Conservation (phyloP, 2,113 vertebrate species). For the Petaurus breviceps region DNA sequence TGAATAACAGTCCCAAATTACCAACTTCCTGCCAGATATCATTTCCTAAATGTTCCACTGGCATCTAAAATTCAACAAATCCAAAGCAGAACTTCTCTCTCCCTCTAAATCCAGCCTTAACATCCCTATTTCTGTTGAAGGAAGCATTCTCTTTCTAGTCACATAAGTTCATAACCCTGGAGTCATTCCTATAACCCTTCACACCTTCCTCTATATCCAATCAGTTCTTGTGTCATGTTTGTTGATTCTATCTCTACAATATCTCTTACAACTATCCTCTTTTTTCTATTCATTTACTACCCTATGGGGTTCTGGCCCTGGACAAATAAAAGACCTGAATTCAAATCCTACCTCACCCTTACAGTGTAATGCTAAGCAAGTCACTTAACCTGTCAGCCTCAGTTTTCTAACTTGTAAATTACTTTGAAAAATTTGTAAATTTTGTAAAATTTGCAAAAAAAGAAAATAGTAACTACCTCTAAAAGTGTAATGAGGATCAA, state of each 20-base stretch:
- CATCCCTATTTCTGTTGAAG: background rate
- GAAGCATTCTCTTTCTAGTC: background rate
- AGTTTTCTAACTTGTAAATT: background rate
- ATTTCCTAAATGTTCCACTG: background rate
- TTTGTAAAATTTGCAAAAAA: too few relatives aligned
- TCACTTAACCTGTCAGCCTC: background rate
- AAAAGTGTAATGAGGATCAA: background rate
- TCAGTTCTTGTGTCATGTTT: background rate
- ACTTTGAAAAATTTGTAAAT: too few relatives aligned
- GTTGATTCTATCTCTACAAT: background rate
- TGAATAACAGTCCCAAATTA: background rate
- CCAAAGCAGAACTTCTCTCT: background rate
- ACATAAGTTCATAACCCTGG: background rate
- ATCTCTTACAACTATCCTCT: background rate
- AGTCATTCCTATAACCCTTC: background rate
- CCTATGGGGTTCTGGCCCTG: background rate
- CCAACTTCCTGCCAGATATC: background rate
- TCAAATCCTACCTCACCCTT: background rate
- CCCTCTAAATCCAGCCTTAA: background rate
- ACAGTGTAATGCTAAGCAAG: background rate
- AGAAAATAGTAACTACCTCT: background rate
- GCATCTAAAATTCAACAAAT: background rate
- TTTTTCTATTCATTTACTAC: background rate
- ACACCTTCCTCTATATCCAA: background rate
- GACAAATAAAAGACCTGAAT: background rate